Evolutionary conservation across 2,113 vertebrate species (phyloP).

Genomic region (Ochotona princeps): DNA sequence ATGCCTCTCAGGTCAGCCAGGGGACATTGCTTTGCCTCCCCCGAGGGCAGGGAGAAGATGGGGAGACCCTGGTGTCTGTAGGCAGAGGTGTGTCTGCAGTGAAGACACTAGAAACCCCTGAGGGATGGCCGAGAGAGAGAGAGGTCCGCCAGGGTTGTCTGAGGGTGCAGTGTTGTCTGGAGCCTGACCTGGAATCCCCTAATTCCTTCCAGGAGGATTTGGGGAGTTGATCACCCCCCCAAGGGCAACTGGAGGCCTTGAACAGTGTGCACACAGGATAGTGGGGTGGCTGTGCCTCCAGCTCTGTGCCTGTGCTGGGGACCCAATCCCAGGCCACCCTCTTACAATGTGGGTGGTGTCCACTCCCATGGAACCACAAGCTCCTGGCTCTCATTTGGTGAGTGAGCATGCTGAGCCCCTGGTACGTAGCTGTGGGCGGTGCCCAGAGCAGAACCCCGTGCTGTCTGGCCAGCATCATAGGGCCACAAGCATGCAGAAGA

Average conservation of each 20-base stretch:
- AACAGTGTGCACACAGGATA: background rate
- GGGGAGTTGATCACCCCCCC: background rate
- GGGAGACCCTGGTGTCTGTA: too few species aligned
- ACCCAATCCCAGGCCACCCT: too few species aligned
- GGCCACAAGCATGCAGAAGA: background rate
- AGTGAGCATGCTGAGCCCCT: background rate
- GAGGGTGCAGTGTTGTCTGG: too few species aligned
- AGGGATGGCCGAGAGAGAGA: too few species aligned
- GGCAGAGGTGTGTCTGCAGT: too few species aligned
- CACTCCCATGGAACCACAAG: too few species aligned
- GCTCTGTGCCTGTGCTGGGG: background rate
- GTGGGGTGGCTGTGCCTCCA: too few species aligned
- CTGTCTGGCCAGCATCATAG: background rate
- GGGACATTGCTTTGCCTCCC: background rate
- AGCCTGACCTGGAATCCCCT: too few species aligned
- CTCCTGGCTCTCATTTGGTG: accelerated
- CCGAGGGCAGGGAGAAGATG: background rate
- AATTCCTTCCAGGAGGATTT: too few species aligned
- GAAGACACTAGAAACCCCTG: too few species aligned
- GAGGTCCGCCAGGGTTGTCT: too few species aligned
- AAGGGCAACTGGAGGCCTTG: background rate
- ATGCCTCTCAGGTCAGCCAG: background rate
- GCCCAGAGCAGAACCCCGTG: background rate
- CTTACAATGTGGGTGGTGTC: too few species aligned
- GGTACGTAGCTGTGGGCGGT: background rate